phyloP scores from a whole-genome alignment of 1,140 invertebrate genomes.

The Danaus melanippus region DNA sequence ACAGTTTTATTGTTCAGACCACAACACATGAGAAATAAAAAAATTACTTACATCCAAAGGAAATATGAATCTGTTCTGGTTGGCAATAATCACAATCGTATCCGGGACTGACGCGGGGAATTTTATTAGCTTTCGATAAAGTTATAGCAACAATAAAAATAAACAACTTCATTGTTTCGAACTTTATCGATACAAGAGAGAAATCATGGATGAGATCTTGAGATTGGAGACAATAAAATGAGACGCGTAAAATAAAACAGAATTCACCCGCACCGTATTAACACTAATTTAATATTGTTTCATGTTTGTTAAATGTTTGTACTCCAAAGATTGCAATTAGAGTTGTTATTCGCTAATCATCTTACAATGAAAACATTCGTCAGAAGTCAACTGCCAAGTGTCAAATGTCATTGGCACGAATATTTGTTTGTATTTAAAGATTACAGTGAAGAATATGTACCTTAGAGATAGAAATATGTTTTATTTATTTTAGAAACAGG shows the following conservation, averaged over 20 bases:
- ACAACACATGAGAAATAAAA: not conserved
- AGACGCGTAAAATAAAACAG: slow-evolving; percentile 3
- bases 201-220: not conserved
- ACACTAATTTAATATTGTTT: too few relatives aligned
- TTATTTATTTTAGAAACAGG: not conserved
- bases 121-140: slow-evolving; percentile 4
- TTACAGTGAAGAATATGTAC: too few relatives aligned
- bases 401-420: too few relatives aligned
- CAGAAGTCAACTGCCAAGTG: too few relatives aligned
- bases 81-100: slow-evolving; percentile 45
- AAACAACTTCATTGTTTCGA: slow-evolving; percentile 13
- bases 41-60: slow-evolving; percentile 50
- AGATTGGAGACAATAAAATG: not conserved
- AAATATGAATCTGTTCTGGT: slow-evolving; percentile 56
- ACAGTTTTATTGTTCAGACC: too few relatives aligned
- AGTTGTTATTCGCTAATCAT: too few relatives aligned
- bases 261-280: too few relatives aligned
- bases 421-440: too few relatives aligned
- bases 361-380: too few relatives aligned
- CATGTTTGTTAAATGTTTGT: too few relatives aligned
- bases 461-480: not conserved
- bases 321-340: too few relatives aligned
- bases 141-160: slow-evolving; percentile 18
- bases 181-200: not conserved
- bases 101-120: slow-evolving; percentile 13